These are phyloP conservation scores for Cassiopea xamachana DNA, from an alignment of 30 jellyfish, hydroid and myxozoan species.

Conservation along the genomic window DNA sequence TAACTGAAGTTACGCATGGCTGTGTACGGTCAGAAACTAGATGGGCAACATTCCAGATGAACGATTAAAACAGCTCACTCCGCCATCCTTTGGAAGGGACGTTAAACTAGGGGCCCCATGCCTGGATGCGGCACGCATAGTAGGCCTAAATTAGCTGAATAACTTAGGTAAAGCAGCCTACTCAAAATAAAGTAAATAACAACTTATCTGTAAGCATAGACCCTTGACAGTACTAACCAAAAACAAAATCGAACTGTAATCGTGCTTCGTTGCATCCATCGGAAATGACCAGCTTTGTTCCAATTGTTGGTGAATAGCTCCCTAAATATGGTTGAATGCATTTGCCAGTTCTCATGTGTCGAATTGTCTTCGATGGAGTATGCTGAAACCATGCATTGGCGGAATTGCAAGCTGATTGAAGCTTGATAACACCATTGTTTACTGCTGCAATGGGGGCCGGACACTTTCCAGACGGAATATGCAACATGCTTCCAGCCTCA, in stretches of 20 bases:
- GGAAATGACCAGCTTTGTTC: slow-evolving; percentile 55
- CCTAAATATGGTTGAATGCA: slow-evolving; percentile 69
- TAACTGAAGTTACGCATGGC: too few species aligned
- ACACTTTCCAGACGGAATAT: slow-evolving; percentile 10
- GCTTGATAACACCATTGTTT: background rate
- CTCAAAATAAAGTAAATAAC: too few species aligned
- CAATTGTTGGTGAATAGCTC: slow-evolving; percentile 32
- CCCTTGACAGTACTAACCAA: background rate
- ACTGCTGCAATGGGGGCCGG: background rate
- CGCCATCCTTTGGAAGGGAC: too few species aligned
- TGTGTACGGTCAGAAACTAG: too few species aligned
- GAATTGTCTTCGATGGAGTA: slow-evolving; percentile 22
- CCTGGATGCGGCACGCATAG: too few species aligned
- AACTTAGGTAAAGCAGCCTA: too few species aligned
- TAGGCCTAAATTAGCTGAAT: too few species aligned
- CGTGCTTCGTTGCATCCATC: slow-evolving; percentile 56
- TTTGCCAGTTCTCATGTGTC: slow-evolving; percentile 38
- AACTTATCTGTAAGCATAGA: too few species aligned
- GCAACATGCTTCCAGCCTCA: slow-evolving; percentile 12
- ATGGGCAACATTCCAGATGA: too few species aligned
- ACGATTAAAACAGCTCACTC: too few species aligned
- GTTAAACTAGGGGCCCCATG: too few species aligned
- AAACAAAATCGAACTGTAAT: slow-evolving; percentile 22
- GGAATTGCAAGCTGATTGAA: slow-evolving; percentile 36
- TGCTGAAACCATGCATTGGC: slow-evolving; percentile 11